Evolutionary conservation across 2,888 invertebrate genomes (phyloP).

Genomic region (Aspidiotus rigidus): DNA sequence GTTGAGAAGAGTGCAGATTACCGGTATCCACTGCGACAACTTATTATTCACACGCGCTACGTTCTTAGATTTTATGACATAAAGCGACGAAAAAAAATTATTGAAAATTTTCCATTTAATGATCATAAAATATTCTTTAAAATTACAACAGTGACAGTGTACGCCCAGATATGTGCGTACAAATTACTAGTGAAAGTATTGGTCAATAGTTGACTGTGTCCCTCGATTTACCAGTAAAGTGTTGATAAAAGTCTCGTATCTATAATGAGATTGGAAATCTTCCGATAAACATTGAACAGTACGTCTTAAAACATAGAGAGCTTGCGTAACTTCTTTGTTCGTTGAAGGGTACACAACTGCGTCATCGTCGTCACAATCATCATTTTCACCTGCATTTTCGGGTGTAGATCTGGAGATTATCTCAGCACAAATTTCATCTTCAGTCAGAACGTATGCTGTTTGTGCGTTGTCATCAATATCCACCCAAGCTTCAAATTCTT

Average conservation of each 20-base stretch:
- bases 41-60: too few species aligned
- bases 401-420: background rate
- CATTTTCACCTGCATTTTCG: background rate
- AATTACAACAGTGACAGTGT: conserved; percentile 1
- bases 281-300: conserved; percentile 5
- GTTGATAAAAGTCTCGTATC: conserved; percentile 5
- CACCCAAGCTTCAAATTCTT: conserved; percentile 5
- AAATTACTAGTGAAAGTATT: background rate
- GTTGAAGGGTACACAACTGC: background rate
- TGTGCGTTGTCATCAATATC: background rate
- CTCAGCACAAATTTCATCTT: conserved; percentile 7
- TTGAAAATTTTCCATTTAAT: background rate
- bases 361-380: conserved; percentile 5
- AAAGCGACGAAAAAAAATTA: background rate
- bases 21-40: too few species aligned
- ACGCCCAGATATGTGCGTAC: conserved; percentile 7
- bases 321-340: conserved; percentile 5
- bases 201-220: background rate
- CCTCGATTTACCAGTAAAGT: conserved; percentile 5
- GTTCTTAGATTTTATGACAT: background rate
- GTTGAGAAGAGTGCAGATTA: too few species aligned
- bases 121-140: background rate
- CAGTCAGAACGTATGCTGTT: conserved; percentile 5
- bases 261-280: conserved; percentile 6
- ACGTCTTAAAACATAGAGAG: background rate